Evolutionary conservation across 1,140 invertebrate species (phyloP).

Genomic region (Thrips palmi): DNA sequence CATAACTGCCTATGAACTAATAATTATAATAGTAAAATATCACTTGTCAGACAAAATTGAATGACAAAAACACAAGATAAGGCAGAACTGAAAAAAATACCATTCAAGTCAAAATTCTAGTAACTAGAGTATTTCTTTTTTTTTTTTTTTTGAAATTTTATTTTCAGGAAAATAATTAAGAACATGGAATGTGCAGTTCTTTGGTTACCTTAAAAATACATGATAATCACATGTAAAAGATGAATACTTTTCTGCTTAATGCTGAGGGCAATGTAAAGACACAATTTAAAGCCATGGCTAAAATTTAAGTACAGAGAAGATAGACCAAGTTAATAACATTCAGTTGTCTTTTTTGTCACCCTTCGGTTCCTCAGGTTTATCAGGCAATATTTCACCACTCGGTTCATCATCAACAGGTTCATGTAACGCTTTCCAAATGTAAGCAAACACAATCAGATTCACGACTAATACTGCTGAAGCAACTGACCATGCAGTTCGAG

Average conservation of each 20-base stretch:
- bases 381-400: conserved; percentile 16
- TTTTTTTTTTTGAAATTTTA: too few relatives aligned
- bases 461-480: conserved; percentile 52
- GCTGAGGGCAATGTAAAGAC: not conserved
- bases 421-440: conserved; percentile 57
- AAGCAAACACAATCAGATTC: conserved; percentile 54
- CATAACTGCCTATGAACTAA: not conserved
- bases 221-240: not conserved
- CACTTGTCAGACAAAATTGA: too few relatives aligned
- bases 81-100: not conserved
- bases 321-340: not conserved
- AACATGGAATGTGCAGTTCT: too few relatives aligned
- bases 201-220: too few relatives aligned
- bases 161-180: not conserved
- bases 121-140: too few relatives aligned
- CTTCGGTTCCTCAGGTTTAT: conserved; percentile 29
- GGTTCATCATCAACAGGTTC: conserved; percentile 40
- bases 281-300: conserved; percentile 3
- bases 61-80: not conserved
- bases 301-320: not conserved
- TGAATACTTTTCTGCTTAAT: not conserved
- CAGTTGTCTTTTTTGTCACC: not conserved
- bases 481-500: conserved; percentile 52
- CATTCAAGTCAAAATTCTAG: too few relatives aligned
- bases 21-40: too few relatives aligned